Percentiles rank a stretch among this genome's conserved stretches.
phyloP scores from a whole-genome alignment of 2,888 invertebrate species.

The Eumacrocentrus americanus region DNA sequence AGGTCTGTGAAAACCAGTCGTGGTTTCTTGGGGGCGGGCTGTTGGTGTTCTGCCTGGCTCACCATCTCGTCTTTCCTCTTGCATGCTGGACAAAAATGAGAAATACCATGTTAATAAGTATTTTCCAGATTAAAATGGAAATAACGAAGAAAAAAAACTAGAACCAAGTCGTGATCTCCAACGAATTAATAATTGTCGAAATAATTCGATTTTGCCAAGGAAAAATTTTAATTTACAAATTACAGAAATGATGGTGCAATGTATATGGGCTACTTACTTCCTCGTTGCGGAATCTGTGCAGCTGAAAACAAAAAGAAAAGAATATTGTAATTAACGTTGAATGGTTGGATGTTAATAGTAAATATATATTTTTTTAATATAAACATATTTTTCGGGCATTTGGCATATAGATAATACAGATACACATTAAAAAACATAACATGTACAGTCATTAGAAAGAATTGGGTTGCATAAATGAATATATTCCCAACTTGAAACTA shows the following conservation, averaged over 20 bases:
- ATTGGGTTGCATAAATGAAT: slow-evolving; percentile 57
- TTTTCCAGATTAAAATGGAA: background rate
- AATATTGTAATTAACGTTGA: slow-evolving; percentile 43
- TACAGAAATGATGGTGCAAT: slow-evolving; percentile 7
- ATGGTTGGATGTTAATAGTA: slow-evolving; percentile 3
- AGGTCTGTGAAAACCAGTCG: slow-evolving; percentile 99
- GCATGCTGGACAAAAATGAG: slow-evolving; percentile 74
- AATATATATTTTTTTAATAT: slow-evolving; percentile 5
- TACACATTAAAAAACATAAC: slow-evolving; percentile 58
- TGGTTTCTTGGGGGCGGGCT: slow-evolving; percentile 97
- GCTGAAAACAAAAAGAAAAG: slow-evolving; percentile 71
- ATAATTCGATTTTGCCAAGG: background rate
- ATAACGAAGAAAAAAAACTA: slow-evolving; percentile 12
- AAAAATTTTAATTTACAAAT: background rate
- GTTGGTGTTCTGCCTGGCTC: slow-evolving; percentile 76
- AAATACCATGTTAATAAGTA: background rate
- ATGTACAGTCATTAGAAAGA: slow-evolving; percentile 57
- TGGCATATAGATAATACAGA: slow-evolving; percentile 46
- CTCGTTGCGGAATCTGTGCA: slow-evolving; percentile 88
- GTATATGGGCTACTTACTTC: slow-evolving; percentile 74
- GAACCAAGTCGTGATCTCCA: slow-evolving; percentile 21
- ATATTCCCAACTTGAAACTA: slow-evolving; percentile 54
- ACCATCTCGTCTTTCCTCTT: slow-evolving; percentile 93
- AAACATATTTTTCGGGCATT: slow-evolving; percentile 26
- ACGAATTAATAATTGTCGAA: background rate